Evolutionary conservation across 2,797 vertebrate genomes (phyloP), one percentile per base, ranked within the genome.

Genomic region (Linurgus olivaceus): DNA sequence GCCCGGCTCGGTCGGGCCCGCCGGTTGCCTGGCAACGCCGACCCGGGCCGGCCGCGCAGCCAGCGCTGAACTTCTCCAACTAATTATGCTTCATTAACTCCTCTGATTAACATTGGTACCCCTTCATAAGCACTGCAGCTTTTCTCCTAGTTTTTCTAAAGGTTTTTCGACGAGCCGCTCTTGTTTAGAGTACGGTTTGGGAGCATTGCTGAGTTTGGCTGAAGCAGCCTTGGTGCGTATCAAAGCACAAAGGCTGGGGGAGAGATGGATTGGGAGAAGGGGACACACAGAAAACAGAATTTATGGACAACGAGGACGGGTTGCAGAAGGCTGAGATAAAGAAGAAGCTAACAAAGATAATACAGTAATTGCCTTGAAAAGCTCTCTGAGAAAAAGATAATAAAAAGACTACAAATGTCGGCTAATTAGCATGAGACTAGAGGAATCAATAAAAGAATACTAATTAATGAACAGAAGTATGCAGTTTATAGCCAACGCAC

Each of bases 1-100:
- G 28, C 19, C 1, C 1, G 2, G 73, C 40, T 9, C 19, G 0
- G 12, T 2, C 2, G 1, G 35, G 6, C 38, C 21, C 5, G 3
- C 14, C 4, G 0, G 33, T 42, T 18, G 10, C 50, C 16, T 11
- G 7, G 48, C 47, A 7, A 23, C 68, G 7, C 13, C 2, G 0
- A 24, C 17, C 58, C 0, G 3, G 12, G 12, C 58, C 5, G 3
- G 47, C 20, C 5, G 5, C 31, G 0, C 45, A 2, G 25, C 66
- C 38, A 4, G 3, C 2, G 15, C 20, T 21, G 13, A 35, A 6
- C 45, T 45, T 29, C 12, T 15, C 17, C 5, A 65, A 29, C 54
- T 38, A 47, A 29, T 33, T 33, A 1, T 8, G 2, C 7, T 33
- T 25, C 23, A 40, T 40, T 44, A 44, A 11, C n/a, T 25, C 21